Percentiles rank a stretch among this genome's conserved stretches.
Evolutionary conservation across 2,113 vertebrate genomes (phyloP).

Genomic region (Sylvia atricapilla): DNA sequence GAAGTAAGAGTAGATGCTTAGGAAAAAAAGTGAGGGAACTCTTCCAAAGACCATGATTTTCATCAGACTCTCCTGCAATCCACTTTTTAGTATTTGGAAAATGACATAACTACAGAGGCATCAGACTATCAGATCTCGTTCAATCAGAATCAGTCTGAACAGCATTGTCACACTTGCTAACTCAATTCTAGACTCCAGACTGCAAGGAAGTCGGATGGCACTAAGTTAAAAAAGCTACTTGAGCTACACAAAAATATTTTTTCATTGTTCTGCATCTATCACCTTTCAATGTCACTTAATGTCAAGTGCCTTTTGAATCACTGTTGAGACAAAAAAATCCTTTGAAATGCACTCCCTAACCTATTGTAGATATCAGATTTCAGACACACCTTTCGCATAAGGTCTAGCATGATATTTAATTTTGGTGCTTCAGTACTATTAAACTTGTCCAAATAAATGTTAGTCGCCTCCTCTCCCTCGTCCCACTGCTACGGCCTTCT

Average conservation of each 20-base stretch:
- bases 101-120: background rate
- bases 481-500: accelerated
- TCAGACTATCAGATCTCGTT: background rate
- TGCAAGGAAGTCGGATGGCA: background rate
- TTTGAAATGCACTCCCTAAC: background rate
- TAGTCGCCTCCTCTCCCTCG: accelerated
- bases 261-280: background rate
- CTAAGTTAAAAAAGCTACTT: background rate
- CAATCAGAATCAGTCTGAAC: background rate
- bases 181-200: background rate
- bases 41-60: background rate
- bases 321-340: background rate
- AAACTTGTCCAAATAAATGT: background rate
- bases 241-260: background rate
- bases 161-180: background rate
- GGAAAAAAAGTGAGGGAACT: background rate
- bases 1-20: background rate
- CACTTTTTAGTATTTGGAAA: background rate
- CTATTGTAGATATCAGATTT: background rate
- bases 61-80: background rate
- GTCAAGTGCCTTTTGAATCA: background rate
- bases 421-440: background rate
- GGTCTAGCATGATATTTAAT: background rate
- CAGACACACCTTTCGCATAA: background rate
- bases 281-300: background rate